Evolutionary conservation across 1,140 invertebrate species (phyloP), one percentile per base, ranked within the genome.

Genomic region (Sycophila sp.): DNA sequence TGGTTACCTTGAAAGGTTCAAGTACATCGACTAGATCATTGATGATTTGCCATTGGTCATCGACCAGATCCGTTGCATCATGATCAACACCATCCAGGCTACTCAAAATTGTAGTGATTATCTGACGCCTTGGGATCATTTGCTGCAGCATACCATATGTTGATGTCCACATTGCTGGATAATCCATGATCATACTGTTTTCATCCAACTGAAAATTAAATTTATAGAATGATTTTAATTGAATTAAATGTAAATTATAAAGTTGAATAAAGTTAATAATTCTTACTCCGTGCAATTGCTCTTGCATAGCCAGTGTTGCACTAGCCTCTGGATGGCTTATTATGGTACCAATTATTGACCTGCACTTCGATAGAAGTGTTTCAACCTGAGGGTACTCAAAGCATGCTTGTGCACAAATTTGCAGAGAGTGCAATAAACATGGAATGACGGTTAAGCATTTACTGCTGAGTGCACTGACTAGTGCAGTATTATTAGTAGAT

Each of bases 1-100:
- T 86, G 4, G 87, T 88, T n/a, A 88, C 86, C 85, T 88, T 88
- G 24, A 89, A 88, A 2, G 88, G 88, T 26, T 87, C 84, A 0
- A 89, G 76, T 13, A 87, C 87, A 30, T 76, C 78, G 4, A 88
- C 81, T 6, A 89, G 74, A 72, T 88, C 87, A 36, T 83, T 81
- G n/a, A 88, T 76, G 1, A 88, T 72, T 32, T 81, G 81, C 87
- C 88, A 89, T 19, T 88, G 83, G 2, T 87, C 82, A 2, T 77
- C 74, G 24, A 75, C 78, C 1, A 88, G 49, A 40, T 85, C 78
- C 13, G 86, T 55, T 38, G 51, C 51, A 38, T 83, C 80, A 26
- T 76, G 74, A 73, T 86, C 78, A 19, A 81, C 75, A 4, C 78
- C 76, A 83, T 77, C 34, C 73, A 82, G 13, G 82, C 81, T 7